Evolutionary conservation across 2,888 invertebrate species (phyloP).

Genomic region (Boloria euphrosyne): DNA sequence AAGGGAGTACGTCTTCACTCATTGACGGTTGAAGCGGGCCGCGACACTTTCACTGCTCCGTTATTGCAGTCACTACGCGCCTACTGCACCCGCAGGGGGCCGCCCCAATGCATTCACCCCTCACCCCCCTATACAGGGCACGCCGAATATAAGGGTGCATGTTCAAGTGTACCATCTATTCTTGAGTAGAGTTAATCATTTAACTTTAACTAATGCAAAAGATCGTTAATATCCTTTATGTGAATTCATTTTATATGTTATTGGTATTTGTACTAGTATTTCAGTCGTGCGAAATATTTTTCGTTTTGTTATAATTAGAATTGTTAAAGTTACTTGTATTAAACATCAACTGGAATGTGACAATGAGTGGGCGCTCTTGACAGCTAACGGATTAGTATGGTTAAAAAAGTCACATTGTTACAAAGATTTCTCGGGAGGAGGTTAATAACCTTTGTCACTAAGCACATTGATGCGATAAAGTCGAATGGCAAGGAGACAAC

Average conservation of each 20-base stretch:
- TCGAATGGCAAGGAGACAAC: conserved; percentile 31
- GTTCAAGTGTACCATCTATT: conserved; percentile 61
- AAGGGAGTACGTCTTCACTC: conserved; percentile 80
- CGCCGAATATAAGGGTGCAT: conserved; percentile 65
- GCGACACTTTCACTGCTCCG: conserved; percentile 82
- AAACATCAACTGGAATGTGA: conserved; percentile 27
- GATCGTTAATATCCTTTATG: conserved; percentile 2
- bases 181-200: conserved; percentile 36
- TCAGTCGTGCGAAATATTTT: too few species aligned
- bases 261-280: too few species aligned
- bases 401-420: conserved; percentile 32
- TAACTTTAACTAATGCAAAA: conserved; percentile 24
- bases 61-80: conserved; percentile 82
- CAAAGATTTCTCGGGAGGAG: conserved; percentile 28
- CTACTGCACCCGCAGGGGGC: conserved; percentile 67
- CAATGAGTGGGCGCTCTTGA: conserved; percentile 31
- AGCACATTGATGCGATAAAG: conserved; percentile 21
- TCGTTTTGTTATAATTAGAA: too few species aligned
- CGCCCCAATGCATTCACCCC: conserved; percentile 78
- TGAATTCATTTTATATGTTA: not conserved
- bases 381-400: conserved; percentile 31
- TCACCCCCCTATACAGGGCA: conserved; percentile 66
- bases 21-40: conserved; percentile 81
- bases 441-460: conserved; percentile 39
- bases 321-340: not conserved